Percentiles rank a stretch among this genome's conserved stretches.
These are phyloP conservation scores for Mactromeris polynyma DNA, from an alignment of 2,888 invertebrate species.

Conservation along the genomic window DNA sequence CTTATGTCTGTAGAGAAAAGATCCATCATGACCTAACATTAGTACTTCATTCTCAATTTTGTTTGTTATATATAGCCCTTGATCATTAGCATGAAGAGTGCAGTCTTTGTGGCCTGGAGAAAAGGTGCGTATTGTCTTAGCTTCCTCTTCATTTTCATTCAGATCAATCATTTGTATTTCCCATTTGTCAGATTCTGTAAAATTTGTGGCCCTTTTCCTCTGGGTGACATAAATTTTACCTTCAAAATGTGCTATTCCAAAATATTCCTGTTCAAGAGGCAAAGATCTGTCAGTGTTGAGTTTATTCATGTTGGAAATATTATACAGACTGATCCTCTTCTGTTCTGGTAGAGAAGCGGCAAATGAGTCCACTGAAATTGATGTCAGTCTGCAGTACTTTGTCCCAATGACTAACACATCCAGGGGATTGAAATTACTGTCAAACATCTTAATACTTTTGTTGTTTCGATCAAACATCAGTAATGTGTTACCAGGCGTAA, in stretches of 20 bases:
- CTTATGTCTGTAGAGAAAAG: slow-evolving; percentile 45
- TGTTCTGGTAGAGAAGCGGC: slow-evolving; percentile 54
- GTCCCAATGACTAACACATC: slow-evolving; percentile 45
- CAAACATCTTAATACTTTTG: slow-evolving; percentile 61
- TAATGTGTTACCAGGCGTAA: slow-evolving; percentile 49
- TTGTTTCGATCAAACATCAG: slow-evolving; percentile 60
- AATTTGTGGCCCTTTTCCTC: slow-evolving; percentile 23
- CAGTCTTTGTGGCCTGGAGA: slow-evolving; percentile 58
- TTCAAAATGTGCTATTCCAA: slow-evolving; percentile 48
- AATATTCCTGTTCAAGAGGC: slow-evolving; percentile 48
- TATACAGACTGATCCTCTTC: slow-evolving; percentile 46
- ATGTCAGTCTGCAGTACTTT: slow-evolving; percentile 54
- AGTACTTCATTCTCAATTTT: slow-evolving; percentile 56
- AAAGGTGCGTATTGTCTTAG: slow-evolving; percentile 38
- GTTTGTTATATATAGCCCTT: slow-evolving; percentile 59
- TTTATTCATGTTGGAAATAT: slow-evolving; percentile 47
- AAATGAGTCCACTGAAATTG: slow-evolving; percentile 43
- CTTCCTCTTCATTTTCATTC: slow-evolving; percentile 27
- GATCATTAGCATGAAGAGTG: slow-evolving; percentile 43
- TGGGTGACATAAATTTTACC: slow-evolving; percentile 51
- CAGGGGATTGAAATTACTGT: slow-evolving; percentile 59
- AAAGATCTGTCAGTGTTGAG: slow-evolving; percentile 42
- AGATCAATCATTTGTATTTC: slow-evolving; percentile 44
- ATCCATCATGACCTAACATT: slow-evolving; percentile 56
- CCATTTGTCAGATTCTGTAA: slow-evolving; percentile 53